Evolutionary conservation across 2,797 vertebrate genomes (phyloP).

Genomic region (Lates japonicus): DNA sequence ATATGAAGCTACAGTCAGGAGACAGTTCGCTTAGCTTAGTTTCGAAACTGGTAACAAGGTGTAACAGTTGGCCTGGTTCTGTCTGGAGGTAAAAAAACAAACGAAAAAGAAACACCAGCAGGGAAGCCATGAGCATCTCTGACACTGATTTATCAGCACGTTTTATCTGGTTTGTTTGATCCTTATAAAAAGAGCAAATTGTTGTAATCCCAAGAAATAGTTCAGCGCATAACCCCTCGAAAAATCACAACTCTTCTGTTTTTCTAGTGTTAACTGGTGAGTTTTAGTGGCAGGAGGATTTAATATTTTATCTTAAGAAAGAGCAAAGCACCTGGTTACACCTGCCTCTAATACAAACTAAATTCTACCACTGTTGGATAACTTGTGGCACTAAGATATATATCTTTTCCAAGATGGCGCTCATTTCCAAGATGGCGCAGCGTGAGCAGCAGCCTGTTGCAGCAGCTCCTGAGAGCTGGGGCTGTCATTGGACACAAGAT

Average conservation of each 20-base stretch:
- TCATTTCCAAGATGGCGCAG: too few species aligned
- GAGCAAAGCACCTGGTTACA: background rate
- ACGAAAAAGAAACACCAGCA: background rate
- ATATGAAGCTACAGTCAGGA: background rate
- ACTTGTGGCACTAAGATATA: background rate
- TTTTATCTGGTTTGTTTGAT: background rate
- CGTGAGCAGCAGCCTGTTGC: too few species aligned
- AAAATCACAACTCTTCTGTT: background rate
- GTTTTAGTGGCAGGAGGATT: background rate
- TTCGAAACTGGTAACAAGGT: background rate
- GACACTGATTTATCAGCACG: background rate
- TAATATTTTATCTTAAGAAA: background rate
- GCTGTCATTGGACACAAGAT: too few species aligned
- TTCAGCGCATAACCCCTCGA: background rate
- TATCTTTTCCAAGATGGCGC: too few species aligned
- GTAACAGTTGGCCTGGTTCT: background rate
- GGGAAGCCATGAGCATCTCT: background rate
- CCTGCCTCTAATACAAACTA: background rate
- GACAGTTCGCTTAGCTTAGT: background rate
- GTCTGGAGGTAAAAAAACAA: background rate
- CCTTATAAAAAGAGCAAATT: rapidly evolving
- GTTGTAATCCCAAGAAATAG: background rate
- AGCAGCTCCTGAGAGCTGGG: too few species aligned
- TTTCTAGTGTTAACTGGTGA: background rate
- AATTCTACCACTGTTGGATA: background rate